Conservation (phyloP, 2,797 vertebrate species). For the Pantherophis vulpinus region DNA sequence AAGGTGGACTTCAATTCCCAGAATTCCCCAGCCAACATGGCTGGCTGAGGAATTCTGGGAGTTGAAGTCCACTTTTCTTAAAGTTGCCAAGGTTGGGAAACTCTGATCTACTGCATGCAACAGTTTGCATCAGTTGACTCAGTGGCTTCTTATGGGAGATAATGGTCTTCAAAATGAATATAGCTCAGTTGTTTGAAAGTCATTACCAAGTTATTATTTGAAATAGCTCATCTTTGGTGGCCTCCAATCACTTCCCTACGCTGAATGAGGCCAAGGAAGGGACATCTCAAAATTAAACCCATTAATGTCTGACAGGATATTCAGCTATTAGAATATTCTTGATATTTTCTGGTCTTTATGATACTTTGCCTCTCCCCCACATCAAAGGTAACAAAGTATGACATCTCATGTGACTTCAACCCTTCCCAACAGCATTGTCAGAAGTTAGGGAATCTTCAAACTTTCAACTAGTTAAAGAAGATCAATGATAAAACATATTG, state of each 20-base stretch:
- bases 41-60: too few relatives aligned
- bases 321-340: neutral
- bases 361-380: neutral
- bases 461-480: neutral
- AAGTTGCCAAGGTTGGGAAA: too few relatives aligned
- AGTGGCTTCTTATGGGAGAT: neutral
- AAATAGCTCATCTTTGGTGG: neutral
- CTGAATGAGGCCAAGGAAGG: neutral
- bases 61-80: too few relatives aligned
- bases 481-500: neutral
- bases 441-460: neutral
- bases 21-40: too few relatives aligned
- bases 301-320: neutral
- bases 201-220: neutral
- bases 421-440: neutral
- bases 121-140: neutral
- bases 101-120: neutral
- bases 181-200: neutral
- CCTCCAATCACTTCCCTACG: neutral
- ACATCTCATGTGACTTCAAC: neutral
- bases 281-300: neutral
- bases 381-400: neutral
- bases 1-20: too few relatives aligned
- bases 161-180: neutral
- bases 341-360: neutral